Conservation (phyloP, 2,888 invertebrate species). For the Pristionchus japonicus region DNA sequence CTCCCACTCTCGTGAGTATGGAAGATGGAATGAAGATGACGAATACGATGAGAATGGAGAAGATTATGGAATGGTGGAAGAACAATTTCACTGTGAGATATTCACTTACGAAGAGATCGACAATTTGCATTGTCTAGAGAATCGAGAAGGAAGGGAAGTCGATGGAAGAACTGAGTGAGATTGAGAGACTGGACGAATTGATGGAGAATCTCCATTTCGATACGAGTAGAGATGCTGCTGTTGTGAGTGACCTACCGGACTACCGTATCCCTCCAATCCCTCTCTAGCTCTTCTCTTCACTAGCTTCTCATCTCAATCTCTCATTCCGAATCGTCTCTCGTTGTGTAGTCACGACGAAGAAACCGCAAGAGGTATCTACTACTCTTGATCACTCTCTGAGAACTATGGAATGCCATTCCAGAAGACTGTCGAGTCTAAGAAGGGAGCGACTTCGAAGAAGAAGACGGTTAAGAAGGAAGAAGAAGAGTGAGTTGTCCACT, state of each 20-base stretch:
- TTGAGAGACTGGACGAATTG: not conserved
- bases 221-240: not conserved
- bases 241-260: not conserved
- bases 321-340: not conserved
- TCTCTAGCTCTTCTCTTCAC: constrained; percentile 11
- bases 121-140: not conserved
- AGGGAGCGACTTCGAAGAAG: not conserved
- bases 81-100: not conserved
- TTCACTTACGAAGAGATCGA: not conserved
- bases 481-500: not conserved
- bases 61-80: not conserved
- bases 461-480: not conserved
- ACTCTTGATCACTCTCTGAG: not conserved
- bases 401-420: not conserved
- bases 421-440: not conserved
- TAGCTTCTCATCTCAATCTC: not conserved
- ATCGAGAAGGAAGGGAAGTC: not conserved
- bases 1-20: not conserved
- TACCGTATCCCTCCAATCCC: not conserved
- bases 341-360: constrained; percentile 17
- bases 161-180: not conserved
- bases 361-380: not conserved
- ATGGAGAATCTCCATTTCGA: not conserved
- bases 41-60: not conserved
- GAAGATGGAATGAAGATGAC: not conserved